Evolutionary conservation across 1,140 invertebrate species (phyloP).

Genomic region (Phymorhynchus buccinoides): DNA sequence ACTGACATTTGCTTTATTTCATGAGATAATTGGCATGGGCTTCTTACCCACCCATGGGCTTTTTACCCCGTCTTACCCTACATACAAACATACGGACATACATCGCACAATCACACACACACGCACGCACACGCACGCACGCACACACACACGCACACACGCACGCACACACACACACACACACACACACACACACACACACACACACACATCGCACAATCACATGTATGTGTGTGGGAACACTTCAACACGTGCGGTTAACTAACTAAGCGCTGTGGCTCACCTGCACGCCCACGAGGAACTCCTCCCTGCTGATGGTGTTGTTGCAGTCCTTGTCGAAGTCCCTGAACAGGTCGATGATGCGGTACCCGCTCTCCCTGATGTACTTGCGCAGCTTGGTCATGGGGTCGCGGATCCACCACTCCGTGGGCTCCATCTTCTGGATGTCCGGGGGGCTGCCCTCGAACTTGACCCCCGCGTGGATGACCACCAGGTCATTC

Average conservation of each 20-base stretch:
- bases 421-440: constrained; percentile 21
- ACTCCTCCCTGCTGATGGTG: constrained; percentile 60
- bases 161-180: not conserved
- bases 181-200: not conserved
- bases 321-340: constrained; percentile 68
- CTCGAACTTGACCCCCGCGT: constrained; percentile 51
- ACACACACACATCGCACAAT: too few species aligned
- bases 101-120: too few species aligned
- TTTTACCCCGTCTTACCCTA: too few species aligned
- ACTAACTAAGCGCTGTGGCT: not conserved
- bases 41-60: too few species aligned
- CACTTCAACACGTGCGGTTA: not conserved
- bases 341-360: constrained; percentile 69
- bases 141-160: too few species aligned
- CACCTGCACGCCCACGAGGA: constrained; percentile 61
- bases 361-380: constrained; percentile 58
- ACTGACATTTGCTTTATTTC: too few species aligned
- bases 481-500: constrained; percentile 49
- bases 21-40: too few species aligned
- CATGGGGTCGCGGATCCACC: constrained; percentile 63
- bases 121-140: too few species aligned
- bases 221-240: too few species aligned
- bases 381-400: constrained; percentile 62
- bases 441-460: constrained; percentile 4
- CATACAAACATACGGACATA: too few species aligned